Conservation (phyloP, 2,113 vertebrate species). For the Tetrax tetrax region DNA sequence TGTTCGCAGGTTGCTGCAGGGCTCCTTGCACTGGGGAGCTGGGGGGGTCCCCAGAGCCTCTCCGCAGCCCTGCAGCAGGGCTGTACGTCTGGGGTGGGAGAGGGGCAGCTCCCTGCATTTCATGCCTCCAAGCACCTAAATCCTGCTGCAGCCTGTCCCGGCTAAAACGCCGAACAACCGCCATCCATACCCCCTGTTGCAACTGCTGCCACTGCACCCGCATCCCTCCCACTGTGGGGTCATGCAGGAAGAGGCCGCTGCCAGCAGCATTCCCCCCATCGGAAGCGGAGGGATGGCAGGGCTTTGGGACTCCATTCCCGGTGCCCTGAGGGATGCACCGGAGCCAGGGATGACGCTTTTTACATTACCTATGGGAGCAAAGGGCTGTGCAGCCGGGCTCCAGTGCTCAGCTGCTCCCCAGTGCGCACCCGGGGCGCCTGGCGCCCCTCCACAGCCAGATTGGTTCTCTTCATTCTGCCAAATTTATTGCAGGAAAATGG, state of each 20-base stretch:
- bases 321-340: rapidly evolving
- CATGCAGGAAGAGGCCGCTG: background rate
- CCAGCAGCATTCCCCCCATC: background rate
- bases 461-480: slow-evolving; percentile 49
- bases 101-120: background rate
- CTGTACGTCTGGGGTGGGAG: too few species aligned
- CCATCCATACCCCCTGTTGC: rapidly evolving
- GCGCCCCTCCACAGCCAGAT: slow-evolving; percentile 10
- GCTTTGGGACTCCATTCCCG: background rate
- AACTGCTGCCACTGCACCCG: background rate
- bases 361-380: background rate
- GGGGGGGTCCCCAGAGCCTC: background rate
- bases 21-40: background rate
- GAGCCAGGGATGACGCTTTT: background rate
- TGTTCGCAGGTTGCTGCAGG: background rate
- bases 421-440: background rate
- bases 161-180: background rate
- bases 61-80: background rate
- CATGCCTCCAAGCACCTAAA: rapidly evolving
- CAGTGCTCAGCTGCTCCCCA: background rate
- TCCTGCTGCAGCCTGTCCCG: background rate
- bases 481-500: slow-evolving; percentile 47
- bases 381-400: background rate
- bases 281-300: background rate
- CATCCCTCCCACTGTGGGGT: background rate